These are phyloP conservation scores for Limnephilus auricula DNA, from an alignment of 2,888 invertebrate genomes.

Conservation along the genomic window DNA sequence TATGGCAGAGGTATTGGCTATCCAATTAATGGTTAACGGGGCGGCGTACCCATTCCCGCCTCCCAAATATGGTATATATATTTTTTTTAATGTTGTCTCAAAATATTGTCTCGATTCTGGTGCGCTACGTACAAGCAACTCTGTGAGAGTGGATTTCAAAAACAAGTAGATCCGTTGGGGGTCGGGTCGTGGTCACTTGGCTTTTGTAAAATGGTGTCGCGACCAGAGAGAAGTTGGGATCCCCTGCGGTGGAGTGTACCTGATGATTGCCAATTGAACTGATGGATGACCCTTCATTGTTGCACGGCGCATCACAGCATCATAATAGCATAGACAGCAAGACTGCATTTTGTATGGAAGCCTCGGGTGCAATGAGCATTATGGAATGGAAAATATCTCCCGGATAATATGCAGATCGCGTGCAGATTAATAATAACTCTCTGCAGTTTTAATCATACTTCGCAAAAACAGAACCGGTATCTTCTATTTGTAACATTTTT, in stretches of 20 bases:
- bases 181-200: no score
- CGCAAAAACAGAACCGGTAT: neutral
- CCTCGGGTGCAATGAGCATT: neutral
- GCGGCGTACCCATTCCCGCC: no score
- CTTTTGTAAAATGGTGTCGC: no score
- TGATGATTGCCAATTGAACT: neutral
- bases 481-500: neutral
- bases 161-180: no score
- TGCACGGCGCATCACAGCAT: neutral
- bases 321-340: neutral
- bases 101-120: no score
- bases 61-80: no score
- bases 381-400: neutral
- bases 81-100: no score
- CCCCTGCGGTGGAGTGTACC: neutral
- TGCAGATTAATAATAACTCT: neutral
- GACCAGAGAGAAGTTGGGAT: no score
- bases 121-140: no score
- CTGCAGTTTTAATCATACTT: neutral
- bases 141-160: no score
- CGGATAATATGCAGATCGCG: neutral
- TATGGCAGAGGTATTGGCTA: no score
- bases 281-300: neutral
- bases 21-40: no score
- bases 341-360: neutral